Percentiles rank a stretch among this genome's conserved stretches.
These are phyloP conservation scores for Oryzias javanicus DNA, from an alignment of 2,113 vertebrate species.

Conservation along the genomic window DNA sequence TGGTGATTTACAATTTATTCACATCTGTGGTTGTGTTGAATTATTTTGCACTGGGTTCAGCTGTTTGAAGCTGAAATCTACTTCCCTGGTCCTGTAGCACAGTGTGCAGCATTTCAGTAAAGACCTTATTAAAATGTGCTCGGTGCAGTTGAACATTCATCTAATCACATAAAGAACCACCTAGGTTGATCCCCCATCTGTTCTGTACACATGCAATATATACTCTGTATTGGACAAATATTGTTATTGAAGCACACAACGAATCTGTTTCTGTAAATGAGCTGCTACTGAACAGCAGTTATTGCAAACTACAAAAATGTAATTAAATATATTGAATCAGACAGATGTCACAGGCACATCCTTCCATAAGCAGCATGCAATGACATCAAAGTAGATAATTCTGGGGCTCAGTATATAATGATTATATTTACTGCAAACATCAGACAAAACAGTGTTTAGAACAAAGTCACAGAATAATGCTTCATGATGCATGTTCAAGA, in stretches of 20 bases:
- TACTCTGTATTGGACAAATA: constrained; percentile 18
- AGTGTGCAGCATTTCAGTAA: constrained; percentile 24
- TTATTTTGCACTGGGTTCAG: constrained; percentile 57
- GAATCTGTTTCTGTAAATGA: constrained; percentile 45
- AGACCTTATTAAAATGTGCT: constrained; percentile 33
- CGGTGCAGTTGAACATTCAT: constrained; percentile 20
- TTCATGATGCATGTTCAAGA: too few species aligned
- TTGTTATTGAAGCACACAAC: constrained; percentile 20
- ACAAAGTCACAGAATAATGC: not conserved
- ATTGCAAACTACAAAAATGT: constrained; percentile 21
- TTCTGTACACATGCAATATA: constrained; percentile 14
- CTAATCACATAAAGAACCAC: constrained; percentile 34
- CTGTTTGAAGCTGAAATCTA: constrained; percentile 50
- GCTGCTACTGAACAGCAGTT: constrained; percentile 21
- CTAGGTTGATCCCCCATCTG: constrained; percentile 24
- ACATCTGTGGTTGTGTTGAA: constrained; percentile 70
- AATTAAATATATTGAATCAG: constrained; percentile 44
- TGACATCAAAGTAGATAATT: constrained; percentile 22
- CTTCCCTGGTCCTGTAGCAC: constrained; percentile 34
- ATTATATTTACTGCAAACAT: constrained; percentile 20
- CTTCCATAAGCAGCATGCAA: constrained; percentile 9
- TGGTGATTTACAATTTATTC: constrained; percentile 74
- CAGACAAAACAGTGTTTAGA: constrained; percentile 1
- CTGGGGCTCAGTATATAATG: constrained; percentile 13
- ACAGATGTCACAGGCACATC: constrained; percentile 44